These are phyloP conservation scores for Thera britannica DNA, from an alignment of 2,888 invertebrate species.

Conservation along the genomic window DNA sequence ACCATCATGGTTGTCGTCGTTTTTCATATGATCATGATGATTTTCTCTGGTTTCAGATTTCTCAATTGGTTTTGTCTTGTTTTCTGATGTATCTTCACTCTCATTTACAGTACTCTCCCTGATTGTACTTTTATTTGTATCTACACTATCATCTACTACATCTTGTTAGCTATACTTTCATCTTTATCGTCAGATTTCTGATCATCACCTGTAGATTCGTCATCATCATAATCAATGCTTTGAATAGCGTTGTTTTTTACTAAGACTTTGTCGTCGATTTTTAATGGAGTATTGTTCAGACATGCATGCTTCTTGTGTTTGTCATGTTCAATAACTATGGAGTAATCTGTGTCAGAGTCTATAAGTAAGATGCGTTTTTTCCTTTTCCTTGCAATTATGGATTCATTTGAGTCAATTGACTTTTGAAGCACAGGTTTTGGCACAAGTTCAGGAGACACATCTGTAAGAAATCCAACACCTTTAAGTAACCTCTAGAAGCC, in stretches of 20 bases:
- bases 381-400: slow-evolving; percentile 57
- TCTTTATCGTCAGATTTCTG: slow-evolving; percentile 20
- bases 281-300: slow-evolving; percentile 70
- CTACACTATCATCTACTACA: neutral
- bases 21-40: slow-evolving; percentile 29
- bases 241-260: slow-evolving; percentile 23
- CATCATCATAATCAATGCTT: slow-evolving; percentile 30
- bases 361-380: slow-evolving; percentile 69
- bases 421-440: slow-evolving; percentile 56
- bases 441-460: slow-evolving; percentile 71
- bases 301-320: slow-evolving; percentile 65
- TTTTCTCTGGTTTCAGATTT: slow-evolving; percentile 27
- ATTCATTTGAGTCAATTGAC: slow-evolving; percentile 47
- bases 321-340: slow-evolving; percentile 68
- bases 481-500: no score
- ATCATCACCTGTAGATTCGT: slow-evolving; percentile 33
- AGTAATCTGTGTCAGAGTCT: slow-evolving; percentile 77
- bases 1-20: slow-evolving; percentile 13
- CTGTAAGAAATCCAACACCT: slow-evolving; percentile 35
- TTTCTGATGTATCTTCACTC: neutral
- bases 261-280: slow-evolving; percentile 47
- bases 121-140: neutral
- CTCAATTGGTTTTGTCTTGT: neutral
- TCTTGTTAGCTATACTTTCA: neutral
- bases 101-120: neutral